Conservation (phyloP, 2,113 vertebrate genomes). For the Seriola dumerili region DNA sequence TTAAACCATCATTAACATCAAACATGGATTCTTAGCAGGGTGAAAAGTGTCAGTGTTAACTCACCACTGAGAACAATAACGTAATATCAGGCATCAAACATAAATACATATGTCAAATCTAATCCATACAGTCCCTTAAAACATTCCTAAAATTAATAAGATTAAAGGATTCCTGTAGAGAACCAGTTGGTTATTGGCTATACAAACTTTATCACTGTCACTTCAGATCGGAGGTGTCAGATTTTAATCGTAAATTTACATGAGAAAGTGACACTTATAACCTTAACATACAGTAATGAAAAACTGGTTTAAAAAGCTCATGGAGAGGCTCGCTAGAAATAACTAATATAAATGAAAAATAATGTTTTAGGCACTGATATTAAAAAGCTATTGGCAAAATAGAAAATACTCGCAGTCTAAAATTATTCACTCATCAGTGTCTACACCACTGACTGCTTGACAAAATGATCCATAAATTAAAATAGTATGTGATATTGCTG, state of each 20-base stretch:
- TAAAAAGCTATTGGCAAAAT: background rate
- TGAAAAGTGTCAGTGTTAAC: background rate
- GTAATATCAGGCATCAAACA: background rate
- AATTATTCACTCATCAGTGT: background rate
- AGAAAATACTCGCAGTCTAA: background rate
- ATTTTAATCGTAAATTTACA: background rate
- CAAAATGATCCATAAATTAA: background rate
- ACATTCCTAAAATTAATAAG: no score
- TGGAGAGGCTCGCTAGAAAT: no score
- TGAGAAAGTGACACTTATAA: background rate
- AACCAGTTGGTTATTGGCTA: background rate
- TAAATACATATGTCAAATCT: no score
- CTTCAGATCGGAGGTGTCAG: no score
- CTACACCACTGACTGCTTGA: background rate
- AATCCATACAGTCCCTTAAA: no score
- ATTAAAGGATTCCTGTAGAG: background rate
- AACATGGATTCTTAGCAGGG: background rate
- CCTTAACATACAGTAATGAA: background rate
- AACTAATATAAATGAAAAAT: no score
- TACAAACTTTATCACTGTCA: background rate
- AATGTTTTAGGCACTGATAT: no score
- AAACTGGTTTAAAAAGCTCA: background rate
- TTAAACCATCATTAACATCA: background rate
- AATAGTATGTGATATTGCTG: background rate
- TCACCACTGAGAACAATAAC: background rate